Conservation (phyloP, 2,797 vertebrate genomes). For the Acanthopagrus latus region DNA sequence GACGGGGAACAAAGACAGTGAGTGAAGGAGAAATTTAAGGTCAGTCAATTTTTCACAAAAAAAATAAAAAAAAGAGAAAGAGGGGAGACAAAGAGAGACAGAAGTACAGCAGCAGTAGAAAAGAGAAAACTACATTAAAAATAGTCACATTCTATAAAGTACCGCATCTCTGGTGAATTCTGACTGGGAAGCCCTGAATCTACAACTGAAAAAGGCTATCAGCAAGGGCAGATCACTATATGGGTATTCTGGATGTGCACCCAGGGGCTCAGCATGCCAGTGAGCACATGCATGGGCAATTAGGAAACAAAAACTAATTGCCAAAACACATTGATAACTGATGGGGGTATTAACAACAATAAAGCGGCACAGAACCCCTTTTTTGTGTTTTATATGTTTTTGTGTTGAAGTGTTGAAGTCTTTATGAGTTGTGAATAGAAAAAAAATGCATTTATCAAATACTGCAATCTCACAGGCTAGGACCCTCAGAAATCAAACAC, state of each 20-base stretch:
- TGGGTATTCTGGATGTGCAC: slow-evolving; percentile 16
- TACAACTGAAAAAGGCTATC: neutral
- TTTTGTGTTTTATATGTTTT: neutral
- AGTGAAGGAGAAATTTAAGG: slow-evolving; percentile 6
- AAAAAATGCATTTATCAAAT: neutral
- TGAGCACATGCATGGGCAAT: slow-evolving; percentile 38
- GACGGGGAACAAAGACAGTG: slow-evolving; percentile 25
- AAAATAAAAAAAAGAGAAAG: slow-evolving; percentile 6
- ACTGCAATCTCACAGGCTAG: neutral
- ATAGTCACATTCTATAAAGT: slow-evolving; percentile 6
- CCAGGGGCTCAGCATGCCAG: slow-evolving; percentile 3
- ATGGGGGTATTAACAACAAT: neutral
- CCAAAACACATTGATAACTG: slow-evolving; percentile 1
- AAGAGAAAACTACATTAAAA: neutral
- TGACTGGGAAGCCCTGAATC: neutral
- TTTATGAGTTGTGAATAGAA: neutral
- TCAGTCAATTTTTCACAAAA: neutral
- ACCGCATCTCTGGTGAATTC: neutral
- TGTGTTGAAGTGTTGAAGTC: neutral
- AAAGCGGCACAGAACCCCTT: neutral
- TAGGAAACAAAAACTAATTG: slow-evolving; percentile 24
- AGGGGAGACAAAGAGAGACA: neutral
- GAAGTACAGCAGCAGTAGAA: neutral
- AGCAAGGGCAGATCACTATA: slow-evolving; percentile 6
- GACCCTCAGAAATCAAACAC: slow-evolving; percentile 3